Percentiles rank a stretch among this genome's conserved stretches.
Conservation (phyloP, 2,888 invertebrate species). For the Cybosia mesomella region DNA sequence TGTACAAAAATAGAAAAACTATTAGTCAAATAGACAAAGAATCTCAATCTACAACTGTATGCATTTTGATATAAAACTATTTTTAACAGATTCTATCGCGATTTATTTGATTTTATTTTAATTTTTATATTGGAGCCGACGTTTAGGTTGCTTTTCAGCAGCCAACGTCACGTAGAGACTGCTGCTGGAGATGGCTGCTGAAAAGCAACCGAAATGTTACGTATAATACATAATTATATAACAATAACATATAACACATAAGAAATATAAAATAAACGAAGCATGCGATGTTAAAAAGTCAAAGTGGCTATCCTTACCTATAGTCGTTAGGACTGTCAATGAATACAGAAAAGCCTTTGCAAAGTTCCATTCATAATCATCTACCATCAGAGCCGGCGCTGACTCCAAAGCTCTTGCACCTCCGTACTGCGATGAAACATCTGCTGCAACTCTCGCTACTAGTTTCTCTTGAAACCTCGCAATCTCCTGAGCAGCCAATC, state of each 20-base stretch:
- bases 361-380: conserved; percentile 94
- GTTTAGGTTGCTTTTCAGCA: too few species aligned
- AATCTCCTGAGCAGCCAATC: conserved; percentile 90
- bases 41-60: background rate
- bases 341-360: conserved; percentile 97
- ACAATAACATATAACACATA: background rate
- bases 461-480: conserved; percentile 93
- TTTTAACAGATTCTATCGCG: too few species aligned
- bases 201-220: too few species aligned
- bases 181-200: too few species aligned
- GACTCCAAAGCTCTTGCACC: conserved; percentile 81
- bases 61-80: too few species aligned
- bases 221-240: too few species aligned
- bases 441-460: conserved; percentile 92
- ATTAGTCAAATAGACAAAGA: background rate
- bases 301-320: conserved; percentile 87
- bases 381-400: conserved; percentile 73
- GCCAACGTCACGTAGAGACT: too few species aligned
- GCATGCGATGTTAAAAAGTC: too few species aligned
- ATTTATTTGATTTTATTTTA: too few species aligned
- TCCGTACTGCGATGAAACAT: conserved; percentile 88
- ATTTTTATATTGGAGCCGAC: too few species aligned
- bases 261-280: background rate
- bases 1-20: conserved; percentile 72
- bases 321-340: conserved; percentile 96